These are phyloP conservation scores for Monopis laevigella DNA, from an alignment of 2,888 invertebrate genomes.

Conservation along the genomic window DNA sequence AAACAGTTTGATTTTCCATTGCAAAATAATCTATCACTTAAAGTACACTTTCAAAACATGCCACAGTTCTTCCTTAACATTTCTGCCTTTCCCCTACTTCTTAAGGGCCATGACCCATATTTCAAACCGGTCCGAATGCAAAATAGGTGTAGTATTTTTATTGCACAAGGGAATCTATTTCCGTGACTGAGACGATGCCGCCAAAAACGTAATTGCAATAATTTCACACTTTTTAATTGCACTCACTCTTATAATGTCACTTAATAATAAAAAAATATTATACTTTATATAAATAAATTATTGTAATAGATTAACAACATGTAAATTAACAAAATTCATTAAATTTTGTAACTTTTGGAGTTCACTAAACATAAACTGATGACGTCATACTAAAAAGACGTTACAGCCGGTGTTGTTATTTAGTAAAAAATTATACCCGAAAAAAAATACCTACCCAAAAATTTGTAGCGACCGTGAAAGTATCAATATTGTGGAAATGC, in stretches of 20 bases:
- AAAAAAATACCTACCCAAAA: too few species aligned
- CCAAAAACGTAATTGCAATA: slow-evolving; percentile 34
- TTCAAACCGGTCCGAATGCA: slow-evolving; percentile 27
- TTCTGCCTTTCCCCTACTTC: slow-evolving; percentile 18
- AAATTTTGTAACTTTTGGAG: slow-evolving; percentile 42
- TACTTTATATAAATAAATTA: not conserved
- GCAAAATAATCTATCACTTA: not conserved
- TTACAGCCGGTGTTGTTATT: not conserved
- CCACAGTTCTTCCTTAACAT: not conserved
- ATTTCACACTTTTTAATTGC: not conserved
- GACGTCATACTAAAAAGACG: slow-evolving; percentile 20
- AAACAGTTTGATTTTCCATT: slow-evolving; percentile 49
- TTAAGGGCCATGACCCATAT: slow-evolving; percentile 22
- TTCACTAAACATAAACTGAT: slow-evolving; percentile 52
- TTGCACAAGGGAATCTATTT: slow-evolving; percentile 65
- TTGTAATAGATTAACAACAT: not conserved
- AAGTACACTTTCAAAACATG: slow-evolving; percentile 9
- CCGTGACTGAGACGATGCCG: slow-evolving; percentile 57
- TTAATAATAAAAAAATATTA: not conserved
- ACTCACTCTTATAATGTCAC: not conserved
- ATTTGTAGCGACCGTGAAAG: too few species aligned
- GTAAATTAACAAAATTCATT: slow-evolving; percentile 23
- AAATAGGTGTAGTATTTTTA: slow-evolving; percentile 33
- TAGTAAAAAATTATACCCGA: too few species aligned
- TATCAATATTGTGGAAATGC: too few species aligned